Base-by-base conservation (phyloP, 1,140 invertebrate species). In the Scaptodrosophila lebanonensis region DNA sequence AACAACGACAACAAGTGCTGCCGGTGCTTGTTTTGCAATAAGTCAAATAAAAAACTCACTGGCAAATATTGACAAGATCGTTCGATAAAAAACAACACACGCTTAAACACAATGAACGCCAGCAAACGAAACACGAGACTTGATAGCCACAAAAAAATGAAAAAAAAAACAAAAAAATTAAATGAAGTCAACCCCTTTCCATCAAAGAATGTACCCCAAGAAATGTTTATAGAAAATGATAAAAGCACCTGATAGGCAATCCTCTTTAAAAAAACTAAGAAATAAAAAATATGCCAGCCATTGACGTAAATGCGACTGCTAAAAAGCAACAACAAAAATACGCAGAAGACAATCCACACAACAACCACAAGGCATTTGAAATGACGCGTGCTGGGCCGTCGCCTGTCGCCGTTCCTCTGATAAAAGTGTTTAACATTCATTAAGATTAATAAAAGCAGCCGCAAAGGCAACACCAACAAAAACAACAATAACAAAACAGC, bases 351-450 rank as follows among this genome's bases (percentile, higher is more conserved):
- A n/a, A n/a, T n/a, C n/a, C n/a, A n/a, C n/a, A 42, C 16, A 71
- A 33, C 9, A 30, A 56, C 35, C 50, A 57, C 47, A 61, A 51
- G 48, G 29, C 50, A 71, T 72, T 77, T 68, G 39, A 73, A 73
- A 68, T 82, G 73, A 77, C 73, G 73, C 73, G 73, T 77, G 73
- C 67, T 67, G 57, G 51, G 48, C n/a, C 44, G 22, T 4, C 44
- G 54, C 2, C 43, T 52, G 40, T 51, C 51, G 45, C 52, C 39
- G 50, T 69, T 52, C 16, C 51, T 60, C 65, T 67, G 75, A 82
- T 82, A 82, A 82, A 82, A 75, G 69, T 82, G 75, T 82, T 82
- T 82, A 82, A 82, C 75, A 82, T 82, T 82, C 76, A 82, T 82
- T 82, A 82, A 82, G 75, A 82, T 82, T 82, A 82, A 75, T 82